These are phyloP conservation scores for Camptogramma bilineatum DNA, from an alignment of 2,888 invertebrate genomes.

Conservation along the genomic window DNA sequence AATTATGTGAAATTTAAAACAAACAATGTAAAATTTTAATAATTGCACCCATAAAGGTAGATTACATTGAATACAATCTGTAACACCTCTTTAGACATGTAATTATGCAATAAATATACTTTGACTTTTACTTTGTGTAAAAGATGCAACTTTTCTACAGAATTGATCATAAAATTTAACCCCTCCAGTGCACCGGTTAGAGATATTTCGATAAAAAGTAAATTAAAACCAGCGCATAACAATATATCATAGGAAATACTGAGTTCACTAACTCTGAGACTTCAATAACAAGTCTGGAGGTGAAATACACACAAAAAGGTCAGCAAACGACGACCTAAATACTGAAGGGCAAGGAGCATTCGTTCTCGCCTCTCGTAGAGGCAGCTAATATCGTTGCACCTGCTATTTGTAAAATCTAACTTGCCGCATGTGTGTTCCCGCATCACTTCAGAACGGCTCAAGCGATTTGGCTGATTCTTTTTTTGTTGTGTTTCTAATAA, in stretches of 20 bases:
- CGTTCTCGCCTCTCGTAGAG: constrained; percentile 17
- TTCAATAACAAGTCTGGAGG: constrained; percentile 63
- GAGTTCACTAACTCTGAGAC: constrained; percentile 49
- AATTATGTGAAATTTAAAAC: no score
- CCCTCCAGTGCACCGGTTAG: constrained; percentile 11
- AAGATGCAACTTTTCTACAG: neutral
- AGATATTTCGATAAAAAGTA: constrained; percentile 32
- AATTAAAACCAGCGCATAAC: constrained; percentile 42
- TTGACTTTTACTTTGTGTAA: no score
- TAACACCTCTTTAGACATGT: no score
- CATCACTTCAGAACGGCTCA: no score
- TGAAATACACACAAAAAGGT: constrained; percentile 65
- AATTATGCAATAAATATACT: no score
- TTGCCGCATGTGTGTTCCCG: no score
- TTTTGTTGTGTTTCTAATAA: no score
- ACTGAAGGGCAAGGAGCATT: constrained; percentile 47
- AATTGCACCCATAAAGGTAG: no score
- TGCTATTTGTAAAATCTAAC: neutral
- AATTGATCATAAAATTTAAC: constrained; percentile 27
- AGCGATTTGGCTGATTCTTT: no score
- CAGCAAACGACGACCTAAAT: constrained; percentile 71
- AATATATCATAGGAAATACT: constrained; percentile 52
- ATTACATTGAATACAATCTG: no score
- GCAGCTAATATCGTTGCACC: constrained; percentile 2
- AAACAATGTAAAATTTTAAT: no score